phyloP scores from a whole-genome alignment of 1,140 invertebrate species.

The Drosophila tristis region DNA sequence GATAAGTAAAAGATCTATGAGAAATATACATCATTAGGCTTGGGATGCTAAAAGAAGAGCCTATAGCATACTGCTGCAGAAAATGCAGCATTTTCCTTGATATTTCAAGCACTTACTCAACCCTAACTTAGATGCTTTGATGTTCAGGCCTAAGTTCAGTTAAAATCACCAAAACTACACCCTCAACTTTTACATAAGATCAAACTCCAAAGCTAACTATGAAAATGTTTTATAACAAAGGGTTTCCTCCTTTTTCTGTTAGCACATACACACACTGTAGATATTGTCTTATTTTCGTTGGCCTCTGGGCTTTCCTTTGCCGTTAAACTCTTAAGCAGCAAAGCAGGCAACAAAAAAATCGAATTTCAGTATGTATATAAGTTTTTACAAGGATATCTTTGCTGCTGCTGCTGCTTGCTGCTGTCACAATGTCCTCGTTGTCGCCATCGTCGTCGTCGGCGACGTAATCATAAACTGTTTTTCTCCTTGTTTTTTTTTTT shows the following conservation, averaged over 20 bases:
- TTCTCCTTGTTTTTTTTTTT: slow-evolving; percentile 12
- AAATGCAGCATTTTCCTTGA: neutral
- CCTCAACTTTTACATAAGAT: too few species aligned
- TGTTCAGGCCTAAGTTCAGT: too few species aligned
- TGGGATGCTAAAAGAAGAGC: too few species aligned
- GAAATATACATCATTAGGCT: too few species aligned
- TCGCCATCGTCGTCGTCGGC: slow-evolving; percentile 28
- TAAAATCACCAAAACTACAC: too few species aligned
- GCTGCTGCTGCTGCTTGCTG: slow-evolving; percentile 17
- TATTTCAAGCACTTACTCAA: neutral
- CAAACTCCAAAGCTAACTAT: too few species aligned
- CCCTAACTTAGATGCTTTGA: too few species aligned
- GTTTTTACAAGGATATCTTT: slow-evolving; percentile 69
- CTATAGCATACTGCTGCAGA: too few species aligned
- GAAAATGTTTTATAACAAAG: too few species aligned
- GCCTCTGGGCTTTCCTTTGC: neutral
- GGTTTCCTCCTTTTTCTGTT: neutral
- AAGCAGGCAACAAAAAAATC: slow-evolving; percentile 54
- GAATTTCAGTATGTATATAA: slow-evolving; percentile 75
- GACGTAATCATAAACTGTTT: slow-evolving; percentile 42
- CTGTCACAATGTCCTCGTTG: slow-evolving; percentile 57
- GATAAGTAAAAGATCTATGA: too few species aligned
- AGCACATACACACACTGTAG: too few species aligned
- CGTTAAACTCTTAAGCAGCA: neutral
- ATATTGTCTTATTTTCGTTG: slow-evolving; percentile 1